Evolutionary conservation across 2,888 invertebrate genomes (phyloP).

Genomic region (Hecatera dysodea): DNA sequence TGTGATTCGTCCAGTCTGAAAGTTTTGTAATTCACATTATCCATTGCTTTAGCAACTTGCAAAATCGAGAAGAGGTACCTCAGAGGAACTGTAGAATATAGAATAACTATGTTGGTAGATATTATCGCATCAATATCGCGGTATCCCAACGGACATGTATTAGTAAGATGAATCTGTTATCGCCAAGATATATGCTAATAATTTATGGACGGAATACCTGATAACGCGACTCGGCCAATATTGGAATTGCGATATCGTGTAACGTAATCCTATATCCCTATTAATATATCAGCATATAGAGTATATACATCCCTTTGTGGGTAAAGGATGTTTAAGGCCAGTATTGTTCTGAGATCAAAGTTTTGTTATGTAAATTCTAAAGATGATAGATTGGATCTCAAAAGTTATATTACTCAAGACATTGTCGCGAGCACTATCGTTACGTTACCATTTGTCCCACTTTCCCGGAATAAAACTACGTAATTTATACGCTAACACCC

Average conservation of each 20-base stretch:
- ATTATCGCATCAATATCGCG: slow-evolving; percentile 36
- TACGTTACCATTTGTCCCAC: slow-evolving; percentile 34
- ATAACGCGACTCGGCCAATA: slow-evolving; percentile 59
- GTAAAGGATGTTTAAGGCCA: not conserved
- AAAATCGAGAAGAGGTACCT: slow-evolving; percentile 6
- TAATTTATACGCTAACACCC: slow-evolving; percentile 38
- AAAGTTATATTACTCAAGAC: slow-evolving; percentile 28
- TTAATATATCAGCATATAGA: slow-evolving; percentile 30
- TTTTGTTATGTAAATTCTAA: slow-evolving; percentile 28
- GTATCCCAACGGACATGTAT: slow-evolving; percentile 45
- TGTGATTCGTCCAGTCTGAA: too few relatives aligned
- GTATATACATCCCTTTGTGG: not conserved
- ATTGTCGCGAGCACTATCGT: slow-evolving; percentile 21
- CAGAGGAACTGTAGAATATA: not conserved
- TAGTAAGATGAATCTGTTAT: slow-evolving; percentile 58
- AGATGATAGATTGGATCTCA: slow-evolving; percentile 13
- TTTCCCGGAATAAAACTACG: slow-evolving; percentile 45
- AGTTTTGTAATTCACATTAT: slow-evolving; percentile 41
- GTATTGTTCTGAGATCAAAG: not conserved
- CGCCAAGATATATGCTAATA: slow-evolving; percentile 56
- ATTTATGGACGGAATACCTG: slow-evolving; percentile 70
- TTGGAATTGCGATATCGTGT: slow-evolving; percentile 60
- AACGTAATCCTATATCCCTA: slow-evolving; percentile 43
- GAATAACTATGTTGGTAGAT: slow-evolving; percentile 2
- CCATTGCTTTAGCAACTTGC: slow-evolving; percentile 14